Percentiles rank a stretch among this genome's conserved stretches.
phyloP scores from a whole-genome alignment of 2,113 vertebrate species.

The Otolemur garnettii region DNA sequence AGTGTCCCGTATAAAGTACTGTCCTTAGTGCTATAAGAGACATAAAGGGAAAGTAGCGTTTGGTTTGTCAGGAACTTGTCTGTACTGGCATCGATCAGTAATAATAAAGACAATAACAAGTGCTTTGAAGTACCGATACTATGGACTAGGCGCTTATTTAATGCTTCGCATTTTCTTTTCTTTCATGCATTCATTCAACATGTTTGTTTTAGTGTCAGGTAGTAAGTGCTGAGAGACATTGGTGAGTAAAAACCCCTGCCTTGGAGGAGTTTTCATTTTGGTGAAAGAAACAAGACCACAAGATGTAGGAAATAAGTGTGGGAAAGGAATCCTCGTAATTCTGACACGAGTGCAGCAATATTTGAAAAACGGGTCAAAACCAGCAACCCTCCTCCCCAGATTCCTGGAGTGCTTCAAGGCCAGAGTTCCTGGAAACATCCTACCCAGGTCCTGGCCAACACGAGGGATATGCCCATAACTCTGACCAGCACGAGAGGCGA shows the following conservation, averaged over 20 bases:
- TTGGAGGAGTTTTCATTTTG: constrained; percentile 6
- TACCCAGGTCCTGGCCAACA: too few species aligned
- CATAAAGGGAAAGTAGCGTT: neutral
- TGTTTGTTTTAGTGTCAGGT: neutral
- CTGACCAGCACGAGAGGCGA: too few species aligned
- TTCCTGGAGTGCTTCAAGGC: too few species aligned
- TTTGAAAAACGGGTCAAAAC: too few species aligned
- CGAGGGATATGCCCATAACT: too few species aligned
- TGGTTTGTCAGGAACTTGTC: neutral
- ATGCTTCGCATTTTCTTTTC: neutral
- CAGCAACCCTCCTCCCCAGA: too few species aligned
- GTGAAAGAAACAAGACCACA: neutral
- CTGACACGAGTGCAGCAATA: too few species aligned
- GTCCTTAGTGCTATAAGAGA: neutral
- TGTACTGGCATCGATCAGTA: neutral
- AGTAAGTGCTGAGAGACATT: neutral
- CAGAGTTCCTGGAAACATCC: too few species aligned
- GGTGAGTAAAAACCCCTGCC: neutral
- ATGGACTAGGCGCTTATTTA: neutral
- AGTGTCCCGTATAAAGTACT: neutral
- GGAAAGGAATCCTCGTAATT: too few species aligned
- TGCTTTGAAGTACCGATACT: neutral
- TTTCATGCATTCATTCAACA: neutral
- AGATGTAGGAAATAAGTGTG: neutral
- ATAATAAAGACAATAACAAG: neutral